A percentile compares a stretch with the other conserved stretches of the same genome.
These are phyloP conservation scores for Mormyrus lacerda DNA, from an alignment of 2,113 vertebrate genomes.

Conservation along the genomic window DNA sequence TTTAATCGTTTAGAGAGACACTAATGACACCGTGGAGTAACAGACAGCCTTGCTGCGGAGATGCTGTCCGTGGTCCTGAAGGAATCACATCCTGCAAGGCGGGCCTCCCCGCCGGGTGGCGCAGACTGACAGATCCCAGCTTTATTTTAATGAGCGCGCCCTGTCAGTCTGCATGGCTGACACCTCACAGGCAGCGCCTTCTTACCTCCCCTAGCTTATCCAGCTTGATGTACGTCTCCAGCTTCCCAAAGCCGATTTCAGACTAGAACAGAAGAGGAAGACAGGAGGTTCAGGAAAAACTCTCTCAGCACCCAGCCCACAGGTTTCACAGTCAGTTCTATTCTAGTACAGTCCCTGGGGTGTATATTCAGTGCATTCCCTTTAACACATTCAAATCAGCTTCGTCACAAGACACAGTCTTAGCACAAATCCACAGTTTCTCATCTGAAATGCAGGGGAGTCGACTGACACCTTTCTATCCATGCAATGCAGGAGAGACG, in stretches of 20 bases:
- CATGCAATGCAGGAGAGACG: background rate
- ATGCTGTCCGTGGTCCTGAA: slow-evolving; percentile 2
- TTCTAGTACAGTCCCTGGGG: background rate
- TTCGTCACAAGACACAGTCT: background rate
- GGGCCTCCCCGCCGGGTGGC: background rate
- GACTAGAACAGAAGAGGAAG: slow-evolving; percentile 62
- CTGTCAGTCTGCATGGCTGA: background rate
- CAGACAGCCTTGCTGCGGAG: background rate
- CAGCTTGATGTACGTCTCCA: slow-evolving; percentile 95
- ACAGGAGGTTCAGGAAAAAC: background rate
- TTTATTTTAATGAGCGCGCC: background rate
- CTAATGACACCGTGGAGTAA: background rate
- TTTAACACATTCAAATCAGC: background rate
- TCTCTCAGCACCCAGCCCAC: background rate
- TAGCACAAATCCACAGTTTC: background rate
- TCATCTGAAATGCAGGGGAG: background rate
- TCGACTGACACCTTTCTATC: background rate
- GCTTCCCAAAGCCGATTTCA: slow-evolving; percentile 95
- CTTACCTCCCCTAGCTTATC: slow-evolving; percentile 94
- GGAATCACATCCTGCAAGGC: background rate
- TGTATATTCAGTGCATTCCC: background rate
- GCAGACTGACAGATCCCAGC: background rate
- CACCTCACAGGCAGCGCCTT: background rate
- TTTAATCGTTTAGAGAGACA: background rate
- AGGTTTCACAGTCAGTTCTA: background rate